Evolutionary conservation across 2,113 vertebrate genomes (phyloP).

Genomic region (Sialia sialis): DNA sequence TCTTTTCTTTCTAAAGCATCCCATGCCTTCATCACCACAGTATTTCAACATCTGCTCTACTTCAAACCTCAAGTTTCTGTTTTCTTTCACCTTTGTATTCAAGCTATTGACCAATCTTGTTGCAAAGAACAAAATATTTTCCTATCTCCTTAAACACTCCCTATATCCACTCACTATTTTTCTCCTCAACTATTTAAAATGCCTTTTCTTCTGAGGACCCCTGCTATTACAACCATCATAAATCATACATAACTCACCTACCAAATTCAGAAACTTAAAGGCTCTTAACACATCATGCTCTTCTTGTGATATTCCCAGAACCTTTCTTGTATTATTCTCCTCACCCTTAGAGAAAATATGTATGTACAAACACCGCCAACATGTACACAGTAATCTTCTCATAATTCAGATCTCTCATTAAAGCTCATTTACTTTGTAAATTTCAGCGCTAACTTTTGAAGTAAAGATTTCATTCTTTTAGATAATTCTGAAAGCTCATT

Average conservation of each 20-base stretch:
- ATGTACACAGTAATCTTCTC: not conserved
- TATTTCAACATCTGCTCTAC: not conserved
- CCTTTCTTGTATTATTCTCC: not conserved
- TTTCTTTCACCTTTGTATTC: not conserved
- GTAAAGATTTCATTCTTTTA: constrained; percentile 28
- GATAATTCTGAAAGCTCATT: constrained; percentile 47
- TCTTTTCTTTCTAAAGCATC: not conserved
- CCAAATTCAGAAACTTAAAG: not conserved
- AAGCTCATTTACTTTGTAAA: constrained; percentile 28
- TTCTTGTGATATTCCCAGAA: not conserved
- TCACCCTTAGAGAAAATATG: not conserved
- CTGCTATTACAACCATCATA: not conserved
- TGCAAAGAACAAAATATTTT: not conserved
- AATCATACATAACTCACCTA: not conserved
- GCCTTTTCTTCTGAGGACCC: not conserved
- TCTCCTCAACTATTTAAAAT: not conserved
- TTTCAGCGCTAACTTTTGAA: not conserved
- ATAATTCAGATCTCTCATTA: constrained; percentile 15
- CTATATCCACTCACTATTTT: not conserved
- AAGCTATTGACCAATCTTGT: not conserved
- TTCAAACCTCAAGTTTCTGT: not conserved
- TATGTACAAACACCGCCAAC: constrained; percentile 9
- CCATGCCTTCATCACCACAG: not conserved
- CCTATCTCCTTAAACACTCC: not conserved
- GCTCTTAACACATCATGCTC: not conserved